phyloP scores from a whole-genome alignment of 35 echinoderm and acorn worm species.

The Eucidaris tribuloides region DNA sequence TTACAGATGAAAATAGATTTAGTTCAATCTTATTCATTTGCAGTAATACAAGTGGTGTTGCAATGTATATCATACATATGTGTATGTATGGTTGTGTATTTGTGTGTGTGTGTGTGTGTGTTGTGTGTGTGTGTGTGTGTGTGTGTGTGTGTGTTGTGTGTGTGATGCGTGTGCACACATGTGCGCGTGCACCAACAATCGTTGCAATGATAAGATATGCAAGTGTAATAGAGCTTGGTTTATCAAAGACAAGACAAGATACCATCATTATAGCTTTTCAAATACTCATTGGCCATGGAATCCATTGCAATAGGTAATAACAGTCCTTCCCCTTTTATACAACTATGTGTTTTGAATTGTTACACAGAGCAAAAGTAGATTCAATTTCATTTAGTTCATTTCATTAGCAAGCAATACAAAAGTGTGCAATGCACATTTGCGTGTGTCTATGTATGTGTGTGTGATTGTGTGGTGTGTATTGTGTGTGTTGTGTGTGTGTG shows the following conservation, averaged over 20 bases:
- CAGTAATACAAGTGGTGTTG: not conserved
- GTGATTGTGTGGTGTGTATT: too few relatives aligned
- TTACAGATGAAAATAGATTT: not conserved
- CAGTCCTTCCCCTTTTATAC: too few relatives aligned
- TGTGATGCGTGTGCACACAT: not conserved
- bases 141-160: too few relatives aligned
- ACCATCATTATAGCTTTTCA: not conserved
- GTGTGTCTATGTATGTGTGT: too few relatives aligned
- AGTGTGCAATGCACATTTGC: too few relatives aligned
- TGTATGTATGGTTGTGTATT: conserved; percentile 10
- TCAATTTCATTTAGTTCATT: too few relatives aligned
- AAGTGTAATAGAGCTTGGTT: conserved; percentile 6
- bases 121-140: conserved; percentile 7
- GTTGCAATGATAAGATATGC: not conserved
- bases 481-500: too few relatives aligned
- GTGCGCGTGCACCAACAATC: not conserved
- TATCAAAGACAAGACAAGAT: conserved; percentile 10
- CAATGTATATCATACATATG: conserved; percentile 3
- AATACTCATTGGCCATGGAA: conserved; percentile 14
- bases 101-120: not conserved
- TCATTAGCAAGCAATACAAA: too few relatives aligned
- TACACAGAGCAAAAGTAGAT: too few relatives aligned
- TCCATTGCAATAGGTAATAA: too few relatives aligned
- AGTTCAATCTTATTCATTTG: not conserved
- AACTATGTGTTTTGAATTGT: too few relatives aligned